A percentile compares a stretch with the other conserved stretches of the same genome.
Conservation (phyloP, 2,888 invertebrate species). For the Drosophila kuntzei region DNA sequence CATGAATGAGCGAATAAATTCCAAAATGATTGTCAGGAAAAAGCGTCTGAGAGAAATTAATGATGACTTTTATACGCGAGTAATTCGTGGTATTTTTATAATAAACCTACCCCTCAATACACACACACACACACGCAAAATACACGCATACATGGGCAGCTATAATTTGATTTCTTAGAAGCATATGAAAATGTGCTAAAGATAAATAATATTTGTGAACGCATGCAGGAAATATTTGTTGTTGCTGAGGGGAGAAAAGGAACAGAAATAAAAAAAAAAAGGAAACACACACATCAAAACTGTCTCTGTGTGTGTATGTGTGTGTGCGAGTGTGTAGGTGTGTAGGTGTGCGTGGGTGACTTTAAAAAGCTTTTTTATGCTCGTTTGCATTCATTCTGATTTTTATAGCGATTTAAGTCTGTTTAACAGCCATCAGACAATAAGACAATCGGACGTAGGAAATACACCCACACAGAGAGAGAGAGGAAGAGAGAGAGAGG, state of each 20-base stretch:
- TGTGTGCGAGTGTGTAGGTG: conserved; percentile 3
- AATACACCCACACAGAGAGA: conserved; percentile 11
- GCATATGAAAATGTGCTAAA: conserved; percentile 55
- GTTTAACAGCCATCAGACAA: conserved; percentile 69
- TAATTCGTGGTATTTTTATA: conserved; percentile 81
- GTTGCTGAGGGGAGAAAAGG: not conserved
- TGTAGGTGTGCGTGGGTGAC: conserved; percentile 47
- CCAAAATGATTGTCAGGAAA: conserved; percentile 71
- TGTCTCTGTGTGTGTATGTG: not conserved
- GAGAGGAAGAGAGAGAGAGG: conserved; percentile 1
- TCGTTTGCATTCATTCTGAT: conserved; percentile 72
- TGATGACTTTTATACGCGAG: conserved; percentile 80
- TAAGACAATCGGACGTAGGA: conserved; percentile 60
- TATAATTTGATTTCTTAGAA: conserved; percentile 78
- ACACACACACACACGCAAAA: conserved; percentile 23
- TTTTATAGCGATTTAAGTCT: conserved; percentile 74
- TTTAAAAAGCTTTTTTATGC: conserved; percentile 75
- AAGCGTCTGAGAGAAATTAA: conserved; percentile 75
- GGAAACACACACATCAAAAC: conserved; percentile 15
- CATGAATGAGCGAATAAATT: conserved; percentile 78
- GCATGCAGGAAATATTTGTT: conserved; percentile 61
- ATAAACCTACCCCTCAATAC: conserved; percentile 53
- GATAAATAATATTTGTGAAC: conserved; percentile 62
- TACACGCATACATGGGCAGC: conserved; percentile 32
- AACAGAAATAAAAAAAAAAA: conserved; percentile 1